Evolutionary conservation across 2,797 vertebrate genomes (phyloP), one percentile per base, ranked within the genome.

Genomic region (Tiaroga cobitis): DNA sequence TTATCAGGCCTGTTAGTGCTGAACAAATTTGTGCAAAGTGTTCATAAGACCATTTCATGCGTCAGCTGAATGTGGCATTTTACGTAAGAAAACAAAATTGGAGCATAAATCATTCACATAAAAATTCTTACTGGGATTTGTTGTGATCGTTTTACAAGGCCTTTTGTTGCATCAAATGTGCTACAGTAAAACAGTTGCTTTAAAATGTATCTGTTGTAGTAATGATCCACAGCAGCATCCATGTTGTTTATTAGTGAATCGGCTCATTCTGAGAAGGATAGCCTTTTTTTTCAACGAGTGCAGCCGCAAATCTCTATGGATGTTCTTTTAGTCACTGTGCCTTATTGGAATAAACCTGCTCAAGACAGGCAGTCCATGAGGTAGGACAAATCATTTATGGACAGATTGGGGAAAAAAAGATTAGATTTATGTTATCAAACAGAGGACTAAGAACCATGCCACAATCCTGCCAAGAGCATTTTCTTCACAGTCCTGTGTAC

Each of bases 251-350:
- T 86, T 49, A 32, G 70, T 78, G 77, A 85, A 77, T 80, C 69
- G 21, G 67, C 69, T 65, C 68, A 56, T 32, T 68, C 43, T 46
- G 37, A 80, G 61, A 84, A 61, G n/a, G 3, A 43, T 56, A 29
- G 54, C 65, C 41, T 84, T 68, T 70, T 80, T 82, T 87, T 82
- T 88, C 49, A 81, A 83, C 84, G 49, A 89, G 85, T 89, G 77
- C 56, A 93, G 89, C 87, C 88, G 85, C 80, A 81, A 68, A 85
- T 65, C 41, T 73, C 59, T 51, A 24, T 65, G 65, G 69, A 78
- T 88, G 84, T 90, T 89, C 49, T 91, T 92, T 93, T 92, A 90
- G 94, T 95, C 93, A 94, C 95, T 91, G 95, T 96, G 95, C 95
- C 95, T 96, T 96, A 96, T 88, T 93, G 92, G 93, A 93, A 93